phyloP scores from a whole-genome alignment of 2,113 vertebrate species.

The Mesitornis unicolor region DNA sequence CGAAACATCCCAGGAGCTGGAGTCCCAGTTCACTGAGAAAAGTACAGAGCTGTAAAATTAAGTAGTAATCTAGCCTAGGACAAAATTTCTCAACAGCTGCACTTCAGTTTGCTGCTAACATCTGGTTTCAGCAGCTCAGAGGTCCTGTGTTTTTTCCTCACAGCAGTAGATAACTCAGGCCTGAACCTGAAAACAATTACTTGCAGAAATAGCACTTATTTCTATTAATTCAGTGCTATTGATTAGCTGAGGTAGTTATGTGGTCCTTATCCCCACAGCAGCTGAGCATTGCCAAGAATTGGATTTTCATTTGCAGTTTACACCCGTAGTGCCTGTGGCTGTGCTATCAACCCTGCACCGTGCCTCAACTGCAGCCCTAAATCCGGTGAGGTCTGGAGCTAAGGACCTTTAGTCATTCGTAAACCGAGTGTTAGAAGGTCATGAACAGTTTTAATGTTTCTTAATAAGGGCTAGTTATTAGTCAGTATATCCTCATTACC shows the following conservation, averaged over 20 bases:
- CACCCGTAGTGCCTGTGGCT: neutral
- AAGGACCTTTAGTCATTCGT: neutral
- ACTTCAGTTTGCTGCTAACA: neutral
- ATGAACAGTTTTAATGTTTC: neutral
- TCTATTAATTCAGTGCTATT: neutral
- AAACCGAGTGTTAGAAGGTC: neutral
- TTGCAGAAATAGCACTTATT: neutral
- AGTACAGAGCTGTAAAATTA: neutral
- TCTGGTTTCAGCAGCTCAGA: neutral
- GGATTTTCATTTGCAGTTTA: neutral
- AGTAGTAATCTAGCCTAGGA: neutral
- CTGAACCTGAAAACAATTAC: neutral
- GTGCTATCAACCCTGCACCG: neutral
- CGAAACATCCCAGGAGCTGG: neutral
- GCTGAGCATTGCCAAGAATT: neutral
- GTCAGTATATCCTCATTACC: neutral
- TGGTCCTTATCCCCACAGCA: neutral
- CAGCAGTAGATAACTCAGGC: neutral
- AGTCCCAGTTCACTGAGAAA: neutral
- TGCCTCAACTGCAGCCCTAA: neutral
- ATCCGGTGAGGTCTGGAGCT: rapidly evolving
- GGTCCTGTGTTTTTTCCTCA: neutral
- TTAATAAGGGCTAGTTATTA: neutral
- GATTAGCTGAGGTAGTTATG: neutral
- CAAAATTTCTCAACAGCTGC: neutral